phyloP scores from a whole-genome alignment of 2,888 invertebrate species.

The Pseudococcus longispinus region DNA sequence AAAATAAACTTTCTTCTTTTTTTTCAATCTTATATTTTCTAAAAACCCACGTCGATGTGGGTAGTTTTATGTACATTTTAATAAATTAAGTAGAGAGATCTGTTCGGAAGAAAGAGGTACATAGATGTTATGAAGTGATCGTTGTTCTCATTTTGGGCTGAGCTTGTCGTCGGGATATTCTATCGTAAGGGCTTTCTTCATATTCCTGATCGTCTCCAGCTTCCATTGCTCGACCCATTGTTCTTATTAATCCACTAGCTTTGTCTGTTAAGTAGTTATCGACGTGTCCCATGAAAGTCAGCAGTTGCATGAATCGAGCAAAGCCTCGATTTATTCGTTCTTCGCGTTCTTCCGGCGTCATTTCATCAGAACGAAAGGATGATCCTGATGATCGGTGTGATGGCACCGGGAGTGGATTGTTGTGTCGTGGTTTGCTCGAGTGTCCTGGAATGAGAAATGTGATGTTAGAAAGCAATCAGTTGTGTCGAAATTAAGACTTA shows the following conservation, averaged over 20 bases:
- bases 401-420: not conserved
- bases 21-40: not conserved
- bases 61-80: not conserved
- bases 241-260: conserved; percentile 9
- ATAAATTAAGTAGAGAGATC: not conserved
- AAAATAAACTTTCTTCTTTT: conserved; percentile 21
- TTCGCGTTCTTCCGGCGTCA: conserved; percentile 39
- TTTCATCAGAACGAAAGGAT: not conserved
- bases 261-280: conserved; percentile 50
- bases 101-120: not conserved
- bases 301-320: conserved; percentile 50
- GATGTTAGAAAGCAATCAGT: too few relatives aligned
- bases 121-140: not conserved
- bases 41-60: not conserved
- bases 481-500: too few relatives aligned
- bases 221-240: conserved; percentile 36
- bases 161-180: not conserved
- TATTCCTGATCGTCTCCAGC: not conserved
- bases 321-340: conserved; percentile 47
- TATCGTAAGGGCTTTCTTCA: not conserved
- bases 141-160: not conserved
- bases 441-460: not conserved
- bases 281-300: conserved; percentile 50
- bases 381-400: not conserved
- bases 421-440: not conserved